These are phyloP conservation scores for Heterodera filipjevi DNA, from an alignment of 2,888 invertebrate genomes.

Conservation along the genomic window DNA sequence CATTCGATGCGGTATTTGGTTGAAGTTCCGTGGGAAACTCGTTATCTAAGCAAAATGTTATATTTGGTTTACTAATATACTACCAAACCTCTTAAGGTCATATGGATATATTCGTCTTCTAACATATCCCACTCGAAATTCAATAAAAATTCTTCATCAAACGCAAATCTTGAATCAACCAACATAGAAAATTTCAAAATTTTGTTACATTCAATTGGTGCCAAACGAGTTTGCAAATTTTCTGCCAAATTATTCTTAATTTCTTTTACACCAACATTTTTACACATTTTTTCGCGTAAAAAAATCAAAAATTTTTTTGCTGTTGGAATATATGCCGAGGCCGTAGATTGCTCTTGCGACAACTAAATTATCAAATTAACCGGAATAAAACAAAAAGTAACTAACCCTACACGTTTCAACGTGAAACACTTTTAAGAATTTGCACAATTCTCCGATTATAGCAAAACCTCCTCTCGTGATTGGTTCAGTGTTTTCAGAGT, in stretches of 20 bases:
- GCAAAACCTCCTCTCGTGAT: slow-evolving; percentile 20
- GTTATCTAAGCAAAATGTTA: neutral
- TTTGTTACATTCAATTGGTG: slow-evolving; percentile 13
- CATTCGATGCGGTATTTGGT: neutral
- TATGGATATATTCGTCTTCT: neutral
- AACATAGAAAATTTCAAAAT: neutral
- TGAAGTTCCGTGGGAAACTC: neutral
- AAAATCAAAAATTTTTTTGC: no score
- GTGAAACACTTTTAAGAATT: slow-evolving; percentile 20
- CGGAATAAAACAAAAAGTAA: neutral
- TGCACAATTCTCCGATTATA: slow-evolving; percentile 17
- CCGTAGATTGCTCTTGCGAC: neutral
- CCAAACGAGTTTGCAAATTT: neutral
- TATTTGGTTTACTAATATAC: no score
- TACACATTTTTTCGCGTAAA: no score
- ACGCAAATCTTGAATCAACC: neutral
- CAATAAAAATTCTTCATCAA: slow-evolving; percentile 7
- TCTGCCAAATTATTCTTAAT: no score
- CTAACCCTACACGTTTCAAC: slow-evolving; percentile 19
- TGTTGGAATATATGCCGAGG: no score
- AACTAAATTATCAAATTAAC: no score
- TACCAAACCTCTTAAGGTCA: neutral
- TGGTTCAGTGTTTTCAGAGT: neutral
- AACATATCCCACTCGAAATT: slow-evolving; percentile 14
- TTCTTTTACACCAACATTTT: no score